These are phyloP conservation scores for Pachyrhynchus sulphureomaculatus DNA, from an alignment of 1,140 invertebrate species.

Conservation along the genomic window DNA sequence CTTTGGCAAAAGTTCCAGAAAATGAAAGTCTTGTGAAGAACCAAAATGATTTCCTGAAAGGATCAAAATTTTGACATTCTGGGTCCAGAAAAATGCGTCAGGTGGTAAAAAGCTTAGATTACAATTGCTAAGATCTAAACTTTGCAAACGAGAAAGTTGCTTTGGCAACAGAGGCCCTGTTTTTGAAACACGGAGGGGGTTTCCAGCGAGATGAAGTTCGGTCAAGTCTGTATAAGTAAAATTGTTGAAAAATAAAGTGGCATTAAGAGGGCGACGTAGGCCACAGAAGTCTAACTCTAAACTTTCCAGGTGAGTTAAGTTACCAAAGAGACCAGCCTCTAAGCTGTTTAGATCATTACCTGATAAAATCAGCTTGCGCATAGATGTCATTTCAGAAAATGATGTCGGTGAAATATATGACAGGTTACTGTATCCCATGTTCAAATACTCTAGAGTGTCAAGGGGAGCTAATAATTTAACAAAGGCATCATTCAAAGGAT, in stretches of 20 bases:
- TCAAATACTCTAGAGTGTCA: constrained; percentile 65
- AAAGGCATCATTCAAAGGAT: constrained; percentile 69
- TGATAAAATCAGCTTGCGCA: constrained; percentile 66
- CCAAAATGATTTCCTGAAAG: constrained; percentile 62
- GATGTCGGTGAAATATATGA: constrained; percentile 65
- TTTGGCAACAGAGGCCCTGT: constrained; percentile 61
- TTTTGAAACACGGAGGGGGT: constrained; percentile 62
- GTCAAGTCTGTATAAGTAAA: constrained; percentile 64
- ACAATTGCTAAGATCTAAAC: constrained; percentile 67
- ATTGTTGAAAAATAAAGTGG: constrained; percentile 68
- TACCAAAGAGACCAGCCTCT: constrained; percentile 69
- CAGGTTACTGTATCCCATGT: constrained; percentile 73
- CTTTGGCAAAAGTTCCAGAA: constrained; percentile 59
- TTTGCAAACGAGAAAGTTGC: constrained; percentile 64
- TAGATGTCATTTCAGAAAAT: constrained; percentile 69
- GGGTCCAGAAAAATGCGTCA: constrained; percentile 62
- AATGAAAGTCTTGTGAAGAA: constrained; percentile 55
- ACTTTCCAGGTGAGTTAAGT: constrained; percentile 65
- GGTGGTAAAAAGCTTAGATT: constrained; percentile 61
- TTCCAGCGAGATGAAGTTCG: constrained; percentile 69
- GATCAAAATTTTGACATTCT: constrained; percentile 65
- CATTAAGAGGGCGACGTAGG: constrained; percentile 61
- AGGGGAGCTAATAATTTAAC: constrained; percentile 66
- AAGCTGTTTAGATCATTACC: constrained; percentile 66
- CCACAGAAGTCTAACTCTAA: constrained; percentile 70